Evolutionary conservation across 2,113 vertebrate genomes (phyloP), one percentile per base, ranked within the genome.

Genomic region (Oreochromis aureus): DNA sequence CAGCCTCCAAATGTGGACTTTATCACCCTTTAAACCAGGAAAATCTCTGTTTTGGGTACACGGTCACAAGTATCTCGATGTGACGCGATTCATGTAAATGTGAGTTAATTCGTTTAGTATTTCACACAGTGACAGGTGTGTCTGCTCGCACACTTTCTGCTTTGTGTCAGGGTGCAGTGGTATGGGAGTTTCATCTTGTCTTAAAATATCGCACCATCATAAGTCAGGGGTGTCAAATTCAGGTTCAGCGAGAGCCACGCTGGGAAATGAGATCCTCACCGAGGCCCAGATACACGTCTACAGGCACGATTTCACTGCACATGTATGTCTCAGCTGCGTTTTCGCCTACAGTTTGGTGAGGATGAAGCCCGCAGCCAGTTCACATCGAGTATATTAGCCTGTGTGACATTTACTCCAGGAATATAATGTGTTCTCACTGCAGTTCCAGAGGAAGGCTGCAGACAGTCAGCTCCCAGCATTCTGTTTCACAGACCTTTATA

Each of bases 1-100:
- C 34, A 22, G 61, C 19, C 61, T 22, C 34, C 0, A 0, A 0
- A 13, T 66, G 3, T 22, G 34, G 34, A 13, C 34, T 6, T 39
- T 22, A 13, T 39, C 10, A 5, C 18, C 18, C 32, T 0, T 11
- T 69, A 69, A 69, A 41, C 63, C 11, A 22, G 36, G 19, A 0
- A 69, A 69, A 69, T 8, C 34, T 69, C 34, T 22, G 3, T 41
- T 1, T 41, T 22, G 63, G 34, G 6, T 4, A 22, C 63, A 41
- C 4, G 6, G n/a, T 41, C 36, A 9, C 36, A 15, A 69, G 34
- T n/a, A 36, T 36, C 32, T 36, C 4, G 2, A 36, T 66, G 32
- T 66, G 58, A 0, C 34, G 30, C 3, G 30, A 4, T 61, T 10
- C 30, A 10, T 63, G 59, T 39, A 12, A 66, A 0, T 2, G 10